Base-by-base conservation (phyloP, 2,797 vertebrate genomes). In the Erpetoichthys calabaricus region DNA sequence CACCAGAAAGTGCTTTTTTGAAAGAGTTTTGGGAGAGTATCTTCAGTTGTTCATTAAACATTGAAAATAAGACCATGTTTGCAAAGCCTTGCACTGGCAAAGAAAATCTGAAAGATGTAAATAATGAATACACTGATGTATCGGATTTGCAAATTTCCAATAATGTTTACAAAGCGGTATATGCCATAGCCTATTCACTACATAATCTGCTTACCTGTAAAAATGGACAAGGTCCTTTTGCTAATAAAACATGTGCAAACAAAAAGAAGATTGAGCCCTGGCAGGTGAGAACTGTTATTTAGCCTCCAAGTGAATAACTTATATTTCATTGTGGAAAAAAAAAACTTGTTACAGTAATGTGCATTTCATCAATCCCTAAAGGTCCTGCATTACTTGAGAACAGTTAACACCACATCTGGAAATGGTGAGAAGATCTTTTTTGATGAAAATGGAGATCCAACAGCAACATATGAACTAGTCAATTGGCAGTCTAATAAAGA, bases 11-110 rank as follows among this genome's bases (percentile, higher is more conserved):
- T 57, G 62, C 56, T 53, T 85, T 86, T 70, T 60, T 84, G 25
- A 76, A 59, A 59, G 77, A 83, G 56, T 84, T 87, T 65, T 87
- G 83, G 85, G 81, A 85, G 63, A 53, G 63, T 1, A 58, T 67
- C 2, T 86, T 87, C 56, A 62, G 75, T 62, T 87, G 85, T 49
- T 65, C 72, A 44, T 64, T 84, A 51, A 73, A 60, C 49, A 7
- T 49, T n/a, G 59, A 51, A 42, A 64, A 47, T 1, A 6, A 9
- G 49, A 62, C 61, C 3, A 44, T 56, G 44, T 44, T 56, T 4
- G 72, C 41, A 60, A 67, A 62, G 56, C 65, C 53, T 2, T 87
- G 85, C 6, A 50, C 57, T 42, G 57, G 57, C 7, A 41, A 9
- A 44, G 57, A 58, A 58, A 42, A 49, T 43, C 25, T 58, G 43